Base-by-base conservation (phyloP, 2,888 invertebrate species). In the Corbicula japonica region DNA sequence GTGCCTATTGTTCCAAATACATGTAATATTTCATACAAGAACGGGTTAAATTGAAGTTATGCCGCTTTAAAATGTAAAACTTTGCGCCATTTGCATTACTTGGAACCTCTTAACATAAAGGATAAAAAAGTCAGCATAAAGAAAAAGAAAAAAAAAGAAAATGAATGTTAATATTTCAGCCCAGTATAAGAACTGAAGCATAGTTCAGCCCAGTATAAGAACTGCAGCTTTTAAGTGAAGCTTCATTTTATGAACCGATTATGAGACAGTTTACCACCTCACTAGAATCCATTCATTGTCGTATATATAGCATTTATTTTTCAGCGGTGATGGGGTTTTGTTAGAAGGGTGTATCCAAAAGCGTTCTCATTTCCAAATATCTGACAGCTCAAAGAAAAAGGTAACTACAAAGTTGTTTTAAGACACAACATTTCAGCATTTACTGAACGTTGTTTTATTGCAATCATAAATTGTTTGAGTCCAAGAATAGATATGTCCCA, bases 301-400 rank as follows among this genome's bases (percentile, higher is more conserved):
- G 21, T 21, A 58, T 12, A 32, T 1, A 21, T 30, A 30, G 30
- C 8, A 35, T 18, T 69, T n/a, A 61, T 6, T 52, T 75, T 80
- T 71, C 78, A 86, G 85, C 66, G 79, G 89, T 41, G 15, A 77
- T 76, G 90, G 90, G 23, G 76, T 87, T 2, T 74, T 90, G n/a
- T 38, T 89, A 32, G 90, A 90, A 72, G 89, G 87, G 6, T 80
- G 70, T 28, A 79, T 89, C 21, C 85, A 86, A 68, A 79, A 79
- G 26, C 80, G 86, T 61, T 80, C 86, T 35, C 84, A 82, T 30
- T 77, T 86, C 26, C 76, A 77, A n/a, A 66, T 89, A n/a, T 83
- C 73, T 54, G 85, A 86, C 38, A 58, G 52, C 10, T 38, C 34
- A 8, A 72, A 77, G n/a, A 71, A 68, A 6, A 87, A 87, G 87